Percentiles rank a stretch among this genome's conserved stretches.
phyloP scores from a whole-genome alignment of 2,888 invertebrate genomes.

The Caradrina kadenii region DNA sequence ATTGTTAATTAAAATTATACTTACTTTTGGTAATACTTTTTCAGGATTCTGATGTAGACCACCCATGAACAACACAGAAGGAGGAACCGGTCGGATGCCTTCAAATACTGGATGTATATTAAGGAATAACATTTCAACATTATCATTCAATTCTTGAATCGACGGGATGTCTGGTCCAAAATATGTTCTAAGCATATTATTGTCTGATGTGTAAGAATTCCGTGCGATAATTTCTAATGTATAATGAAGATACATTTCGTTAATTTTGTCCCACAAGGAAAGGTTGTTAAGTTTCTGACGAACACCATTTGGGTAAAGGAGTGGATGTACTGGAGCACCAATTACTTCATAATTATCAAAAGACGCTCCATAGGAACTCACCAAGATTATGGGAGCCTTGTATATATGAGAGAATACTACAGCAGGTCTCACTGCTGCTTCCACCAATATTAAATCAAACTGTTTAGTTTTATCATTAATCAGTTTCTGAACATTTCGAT shows the following conservation, averaged over 20 bases:
- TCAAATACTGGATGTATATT: slow-evolving; percentile 70
- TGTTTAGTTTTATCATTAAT: slow-evolving; percentile 46
- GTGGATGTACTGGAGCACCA: slow-evolving; percentile 57
- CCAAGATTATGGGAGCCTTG: slow-evolving; percentile 64
- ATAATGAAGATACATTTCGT: slow-evolving; percentile 22
- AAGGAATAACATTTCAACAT: slow-evolving; percentile 70
- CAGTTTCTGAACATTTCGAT: slow-evolving; percentile 56
- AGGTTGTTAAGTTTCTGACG: slow-evolving; percentile 33
- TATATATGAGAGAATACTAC: slow-evolving; percentile 60
- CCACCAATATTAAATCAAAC: slow-evolving; percentile 62
- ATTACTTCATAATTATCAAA: slow-evolving; percentile 54
- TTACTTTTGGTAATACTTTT: slow-evolving; percentile 67
- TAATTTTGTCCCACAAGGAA: slow-evolving; percentile 25
- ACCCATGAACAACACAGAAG: slow-evolving; percentile 68
- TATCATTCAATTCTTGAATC: slow-evolving; percentile 60
- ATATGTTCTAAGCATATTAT: slow-evolving; percentile 47
- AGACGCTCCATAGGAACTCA: slow-evolving; percentile 68
- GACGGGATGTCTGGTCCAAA: slow-evolving; percentile 63
- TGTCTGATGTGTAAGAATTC: slow-evolving; percentile 19
- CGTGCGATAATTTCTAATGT: slow-evolving; percentile 2
- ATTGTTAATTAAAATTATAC: background rate
- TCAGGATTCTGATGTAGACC: slow-evolving; percentile 64
- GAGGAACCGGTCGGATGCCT: slow-evolving; percentile 68
- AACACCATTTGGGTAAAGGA: slow-evolving; percentile 20
- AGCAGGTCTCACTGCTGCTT: slow-evolving; percentile 54